Evolutionary conservation across 2,113 vertebrate genomes (phyloP), one percentile per base, ranked within the genome.

Genomic region (Pedetes capensis): DNA sequence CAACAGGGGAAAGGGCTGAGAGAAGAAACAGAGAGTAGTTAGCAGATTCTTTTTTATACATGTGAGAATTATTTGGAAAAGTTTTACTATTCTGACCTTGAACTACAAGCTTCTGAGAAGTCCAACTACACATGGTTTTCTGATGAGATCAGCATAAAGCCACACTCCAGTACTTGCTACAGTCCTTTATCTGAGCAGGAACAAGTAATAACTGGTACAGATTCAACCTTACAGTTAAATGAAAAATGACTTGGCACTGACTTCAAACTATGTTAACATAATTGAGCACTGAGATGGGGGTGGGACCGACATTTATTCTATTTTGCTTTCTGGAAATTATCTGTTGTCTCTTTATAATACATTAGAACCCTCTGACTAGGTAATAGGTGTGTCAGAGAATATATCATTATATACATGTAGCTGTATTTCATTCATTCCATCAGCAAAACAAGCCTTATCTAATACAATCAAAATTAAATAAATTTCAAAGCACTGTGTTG

Each of bases 171-270:
- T 18, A 25, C 69, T 96, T 75, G 16, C 72, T 85, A 32, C 57
- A 66, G 22, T 37, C 94, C 79, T 95, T 97, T 95, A 97, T 89
- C 82, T 96, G 76, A 88, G 71, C 27, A 95, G 89, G 64, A 96
- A 47, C 85, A 97, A 96, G 96, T 51, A 92, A 88, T 32, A 93
- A 79, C 57, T 64, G 57, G 81, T 79, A 89, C 44, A 86, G 42
- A 87, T 96, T 96, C 89, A 94, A 94, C 61, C 44, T 72, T 68
- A 64, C 25, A 57, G 80, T 93, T 85, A 57, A 71, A 55, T 95
- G 87, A 95, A 97, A 95, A 96, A 94, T 44, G 51, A 61, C 37
- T 87, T 92, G 94, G 97, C 95, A 93, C 0, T 0, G 66, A 86
- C 57, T 97, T 96, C 96, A 96, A 94, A 93, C 44, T 76, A 78